phyloP scores from a whole-genome alignment of 2,113 vertebrate species.

The Rattus norvegicus region DNA sequence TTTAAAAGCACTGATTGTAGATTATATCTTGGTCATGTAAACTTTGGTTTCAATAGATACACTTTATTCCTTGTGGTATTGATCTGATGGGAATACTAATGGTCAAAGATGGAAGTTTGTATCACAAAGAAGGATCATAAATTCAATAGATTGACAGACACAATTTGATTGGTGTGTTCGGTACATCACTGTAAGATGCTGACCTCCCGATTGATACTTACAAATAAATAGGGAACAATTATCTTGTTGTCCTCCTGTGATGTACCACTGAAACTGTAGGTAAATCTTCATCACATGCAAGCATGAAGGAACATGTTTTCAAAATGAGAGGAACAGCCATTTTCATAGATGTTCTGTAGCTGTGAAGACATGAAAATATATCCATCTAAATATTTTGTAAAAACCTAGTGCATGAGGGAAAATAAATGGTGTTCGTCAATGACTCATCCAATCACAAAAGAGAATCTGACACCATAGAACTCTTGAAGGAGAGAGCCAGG shows the following conservation, averaged over 20 bases:
- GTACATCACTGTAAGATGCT: not conserved
- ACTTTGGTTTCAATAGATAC: not conserved
- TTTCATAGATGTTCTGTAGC: not conserved
- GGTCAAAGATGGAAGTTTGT: not conserved
- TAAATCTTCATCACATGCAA: not conserved
- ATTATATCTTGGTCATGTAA: not conserved
- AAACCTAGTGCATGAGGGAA: not conserved
- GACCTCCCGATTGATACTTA: not conserved
- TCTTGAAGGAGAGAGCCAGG: not conserved
- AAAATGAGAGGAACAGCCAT: no score
- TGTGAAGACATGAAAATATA: not conserved
- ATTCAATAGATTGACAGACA: not conserved
- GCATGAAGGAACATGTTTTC: not conserved
- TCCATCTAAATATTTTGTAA: not conserved
- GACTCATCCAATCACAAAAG: not conserved
- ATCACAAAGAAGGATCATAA: not conserved
- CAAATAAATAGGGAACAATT: not conserved
- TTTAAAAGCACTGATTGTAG: not conserved
- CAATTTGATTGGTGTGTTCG: not conserved
- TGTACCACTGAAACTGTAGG: not conserved
- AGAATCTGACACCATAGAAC: no score
- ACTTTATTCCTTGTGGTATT: not conserved
- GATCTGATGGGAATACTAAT: not conserved
- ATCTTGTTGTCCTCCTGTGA: not conserved
- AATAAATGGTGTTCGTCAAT: not conserved